Conservation (phyloP, 1,140 invertebrate genomes). For the Monochamus saltuarius region DNA sequence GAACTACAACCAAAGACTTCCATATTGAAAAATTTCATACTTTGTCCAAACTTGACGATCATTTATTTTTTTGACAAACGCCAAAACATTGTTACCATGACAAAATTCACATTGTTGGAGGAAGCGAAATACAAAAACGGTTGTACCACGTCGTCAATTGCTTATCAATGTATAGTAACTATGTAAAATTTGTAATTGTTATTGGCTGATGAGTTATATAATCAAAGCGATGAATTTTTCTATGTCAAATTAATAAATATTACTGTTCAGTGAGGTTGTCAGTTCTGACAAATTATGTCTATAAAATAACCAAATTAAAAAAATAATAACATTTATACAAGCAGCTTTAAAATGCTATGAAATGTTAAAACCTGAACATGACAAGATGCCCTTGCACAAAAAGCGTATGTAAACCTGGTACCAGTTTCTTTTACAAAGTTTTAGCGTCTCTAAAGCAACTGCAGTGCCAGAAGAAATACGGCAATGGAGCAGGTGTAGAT, state of each 20-base stretch:
- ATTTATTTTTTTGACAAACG: too few species aligned
- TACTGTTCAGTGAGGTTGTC: neutral
- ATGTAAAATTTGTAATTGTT: too few species aligned
- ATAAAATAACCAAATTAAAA: neutral
- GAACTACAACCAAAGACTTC: too few species aligned
- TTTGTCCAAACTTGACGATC: too few species aligned
- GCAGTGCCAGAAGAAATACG: conserved; percentile 14
- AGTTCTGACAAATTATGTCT: neutral
- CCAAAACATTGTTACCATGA: too few species aligned
- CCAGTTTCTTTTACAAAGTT: conserved; percentile 28
- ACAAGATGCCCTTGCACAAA: conserved; percentile 8
- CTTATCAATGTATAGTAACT: too few species aligned
- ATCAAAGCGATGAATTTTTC: too few species aligned
- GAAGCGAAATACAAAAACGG: too few species aligned
- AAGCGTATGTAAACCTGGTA: conserved; percentile 5
- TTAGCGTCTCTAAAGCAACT: conserved; percentile 22
- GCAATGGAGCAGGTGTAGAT: conserved; percentile 12
- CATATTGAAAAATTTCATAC: too few species aligned
- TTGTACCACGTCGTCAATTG: too few species aligned
- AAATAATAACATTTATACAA: neutral
- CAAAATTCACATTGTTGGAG: too few species aligned
- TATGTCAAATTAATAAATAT: neutral
- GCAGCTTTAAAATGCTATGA: neutral
- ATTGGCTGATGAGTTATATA: too few species aligned
- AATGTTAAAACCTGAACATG: conserved; percentile 9